Evolutionary conservation across 1,140 invertebrate species (phyloP).

Genomic region (Berghia stephanieae): DNA sequence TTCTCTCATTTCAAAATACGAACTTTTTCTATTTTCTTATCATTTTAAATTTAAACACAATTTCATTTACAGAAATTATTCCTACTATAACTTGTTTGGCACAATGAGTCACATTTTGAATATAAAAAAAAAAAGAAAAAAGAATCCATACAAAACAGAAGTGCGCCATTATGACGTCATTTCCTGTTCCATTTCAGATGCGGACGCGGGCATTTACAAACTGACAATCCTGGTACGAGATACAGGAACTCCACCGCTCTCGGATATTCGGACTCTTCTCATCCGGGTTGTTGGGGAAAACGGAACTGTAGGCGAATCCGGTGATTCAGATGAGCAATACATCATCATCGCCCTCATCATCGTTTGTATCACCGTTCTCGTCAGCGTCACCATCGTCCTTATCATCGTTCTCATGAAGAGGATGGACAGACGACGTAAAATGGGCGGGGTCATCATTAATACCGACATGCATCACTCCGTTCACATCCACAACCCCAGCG

Average conservation of each 20-base stretch:
- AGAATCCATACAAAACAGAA: background rate
- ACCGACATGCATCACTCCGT: background rate
- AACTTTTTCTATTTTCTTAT: no score
- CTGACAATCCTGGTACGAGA: conserved; percentile 46
- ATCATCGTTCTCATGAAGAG: conserved; percentile 51
- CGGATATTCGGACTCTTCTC: conserved; percentile 33
- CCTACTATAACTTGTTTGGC: no score
- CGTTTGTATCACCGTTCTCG: conserved; percentile 51
- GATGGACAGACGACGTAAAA: conserved; percentile 39
- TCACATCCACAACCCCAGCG: conserved; percentile 31
- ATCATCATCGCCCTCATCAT: conserved; percentile 51
- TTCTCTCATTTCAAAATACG: no score
- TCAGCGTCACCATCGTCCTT: conserved; percentile 52
- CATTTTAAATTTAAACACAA: no score
- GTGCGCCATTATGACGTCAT: conserved; percentile 23
- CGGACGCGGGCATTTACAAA: conserved; percentile 39
- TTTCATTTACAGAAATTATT: no score
- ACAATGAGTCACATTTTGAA: no score
- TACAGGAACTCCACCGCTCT: conserved; percentile 33
- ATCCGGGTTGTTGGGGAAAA: conserved; percentile 38
- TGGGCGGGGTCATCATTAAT: no score
- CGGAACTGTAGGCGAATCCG: conserved; percentile 18
- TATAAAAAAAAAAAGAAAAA: no score
- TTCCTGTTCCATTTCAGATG: conserved; percentile 17
- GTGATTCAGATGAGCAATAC: conserved; percentile 40